Conservation (phyloP, 2,888 invertebrate species). For the Deroplatys truncata region DNA sequence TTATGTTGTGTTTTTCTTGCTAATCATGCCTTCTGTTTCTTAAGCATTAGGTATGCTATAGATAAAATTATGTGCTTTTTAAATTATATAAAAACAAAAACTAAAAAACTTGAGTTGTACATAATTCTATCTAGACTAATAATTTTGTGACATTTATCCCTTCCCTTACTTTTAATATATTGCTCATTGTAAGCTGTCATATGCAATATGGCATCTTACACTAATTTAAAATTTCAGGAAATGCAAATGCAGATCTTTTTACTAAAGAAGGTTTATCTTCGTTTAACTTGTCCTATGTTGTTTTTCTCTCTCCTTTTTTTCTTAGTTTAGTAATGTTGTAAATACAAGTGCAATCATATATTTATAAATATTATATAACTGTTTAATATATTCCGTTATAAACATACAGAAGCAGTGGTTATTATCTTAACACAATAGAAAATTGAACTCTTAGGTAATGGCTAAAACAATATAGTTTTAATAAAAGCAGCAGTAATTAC, state of each 20-base stretch:
- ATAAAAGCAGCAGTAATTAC: too few relatives aligned
- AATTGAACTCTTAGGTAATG: too few relatives aligned
- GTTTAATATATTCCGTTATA: neutral
- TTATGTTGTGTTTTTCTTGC: neutral
- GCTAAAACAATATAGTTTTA: too few relatives aligned
- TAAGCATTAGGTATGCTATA: neutral
- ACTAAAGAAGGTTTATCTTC: neutral
- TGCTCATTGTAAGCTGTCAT: neutral
- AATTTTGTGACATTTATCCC: too few relatives aligned
- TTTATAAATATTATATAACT: neutral
- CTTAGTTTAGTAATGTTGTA: neutral
- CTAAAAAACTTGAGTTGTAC: too few relatives aligned
- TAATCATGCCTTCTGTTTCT: neutral
- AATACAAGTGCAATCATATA: neutral
- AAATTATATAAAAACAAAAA: neutral
- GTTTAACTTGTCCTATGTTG: neutral
- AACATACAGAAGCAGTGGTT: neutral
- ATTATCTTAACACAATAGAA: neutral
- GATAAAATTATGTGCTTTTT: neutral
- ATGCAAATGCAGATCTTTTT: too few relatives aligned
- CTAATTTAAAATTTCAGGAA: too few relatives aligned
- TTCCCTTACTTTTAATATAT: neutral
- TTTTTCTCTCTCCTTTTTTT: neutral
- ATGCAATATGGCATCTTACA: neutral
- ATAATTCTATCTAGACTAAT: too few relatives aligned